Conservation (phyloP, 2,797 vertebrate genomes). For the Phaenicophaeus curvirostris region DNA sequence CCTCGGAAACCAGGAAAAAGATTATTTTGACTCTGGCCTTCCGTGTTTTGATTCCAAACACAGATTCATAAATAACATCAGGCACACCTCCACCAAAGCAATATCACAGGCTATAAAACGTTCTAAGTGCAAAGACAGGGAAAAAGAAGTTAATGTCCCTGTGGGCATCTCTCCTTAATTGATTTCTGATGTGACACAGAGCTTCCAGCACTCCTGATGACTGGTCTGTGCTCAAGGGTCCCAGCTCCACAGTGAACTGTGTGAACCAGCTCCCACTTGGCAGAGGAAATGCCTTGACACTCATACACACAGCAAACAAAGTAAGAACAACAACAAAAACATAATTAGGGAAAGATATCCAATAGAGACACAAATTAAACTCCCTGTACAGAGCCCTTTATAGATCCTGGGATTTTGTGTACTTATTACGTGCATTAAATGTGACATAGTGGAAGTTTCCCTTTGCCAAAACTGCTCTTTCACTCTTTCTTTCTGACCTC, state of each 20-base stretch:
- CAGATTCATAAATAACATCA: background rate
- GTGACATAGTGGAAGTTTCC: slow-evolving; percentile 26
- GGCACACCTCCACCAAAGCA: background rate
- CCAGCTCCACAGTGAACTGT: background rate
- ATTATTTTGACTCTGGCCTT: background rate
- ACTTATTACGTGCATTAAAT: slow-evolving; percentile 44
- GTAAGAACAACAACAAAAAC: slow-evolving; percentile 12
- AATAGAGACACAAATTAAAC: slow-evolving; percentile 38
- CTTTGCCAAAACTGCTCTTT: slow-evolving; percentile 43
- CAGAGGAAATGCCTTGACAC: background rate
- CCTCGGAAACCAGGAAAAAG: background rate
- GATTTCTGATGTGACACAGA: background rate
- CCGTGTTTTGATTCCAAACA: background rate
- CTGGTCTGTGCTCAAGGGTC: background rate
- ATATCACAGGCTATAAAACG: background rate
- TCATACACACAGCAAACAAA: background rate
- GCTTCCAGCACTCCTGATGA: background rate
- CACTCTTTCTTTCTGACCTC: slow-evolving; percentile 20
- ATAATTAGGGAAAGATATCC: slow-evolving; percentile 35
- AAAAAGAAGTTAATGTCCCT: background rate
- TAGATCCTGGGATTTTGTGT: slow-evolving; percentile 39
- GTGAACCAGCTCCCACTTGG: background rate
- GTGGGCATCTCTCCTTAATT: background rate
- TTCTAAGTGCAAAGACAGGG: background rate
- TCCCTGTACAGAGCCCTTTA: slow-evolving; percentile 6